Percentiles rank a stretch among this genome's conserved stretches.
Evolutionary conservation across 1,140 invertebrate genomes (phyloP).

Genomic region (Bactericera cockerelli): DNA sequence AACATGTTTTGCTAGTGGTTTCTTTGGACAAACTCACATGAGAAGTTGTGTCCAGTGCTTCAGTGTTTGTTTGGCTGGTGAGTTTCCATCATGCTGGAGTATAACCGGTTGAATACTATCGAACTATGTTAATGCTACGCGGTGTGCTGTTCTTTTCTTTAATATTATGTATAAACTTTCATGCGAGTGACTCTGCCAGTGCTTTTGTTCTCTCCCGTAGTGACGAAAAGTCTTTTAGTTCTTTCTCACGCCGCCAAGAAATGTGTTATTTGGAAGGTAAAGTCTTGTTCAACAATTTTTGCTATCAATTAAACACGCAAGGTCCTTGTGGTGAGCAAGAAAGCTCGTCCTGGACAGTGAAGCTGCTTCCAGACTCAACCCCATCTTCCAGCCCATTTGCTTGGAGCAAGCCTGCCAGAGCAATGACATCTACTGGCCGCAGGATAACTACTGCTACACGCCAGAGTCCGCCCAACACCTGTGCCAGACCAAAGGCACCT

Average conservation of each 20-base stretch:
- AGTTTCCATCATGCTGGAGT: neutral
- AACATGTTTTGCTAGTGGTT: constrained; percentile 1
- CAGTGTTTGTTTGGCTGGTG: neutral
- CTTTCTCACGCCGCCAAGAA: neutral
- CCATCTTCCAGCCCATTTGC: neutral
- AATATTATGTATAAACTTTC: neutral
- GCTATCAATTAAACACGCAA: neutral
- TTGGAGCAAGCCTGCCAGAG: neutral
- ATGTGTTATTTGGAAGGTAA: constrained; percentile 4
- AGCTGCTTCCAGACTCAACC: neutral
- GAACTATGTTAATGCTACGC: neutral
- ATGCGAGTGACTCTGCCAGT: neutral
- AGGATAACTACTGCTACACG: constrained; percentile 9
- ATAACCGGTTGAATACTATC: neutral
- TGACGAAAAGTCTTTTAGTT: neutral
- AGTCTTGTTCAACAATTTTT: neutral
- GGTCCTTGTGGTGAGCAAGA: neutral
- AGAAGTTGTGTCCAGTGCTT: neutral
- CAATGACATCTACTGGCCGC: constrained; percentile 7
- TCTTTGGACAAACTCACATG: neutral
- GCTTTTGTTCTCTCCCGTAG: neutral
- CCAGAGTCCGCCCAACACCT: neutral
- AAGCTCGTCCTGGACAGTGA: constrained; percentile 8
- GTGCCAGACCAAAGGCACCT: neutral
- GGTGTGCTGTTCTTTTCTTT: neutral